Conservation (phyloP, 2,113 vertebrate species). For the Xyrauchen texanus region DNA sequence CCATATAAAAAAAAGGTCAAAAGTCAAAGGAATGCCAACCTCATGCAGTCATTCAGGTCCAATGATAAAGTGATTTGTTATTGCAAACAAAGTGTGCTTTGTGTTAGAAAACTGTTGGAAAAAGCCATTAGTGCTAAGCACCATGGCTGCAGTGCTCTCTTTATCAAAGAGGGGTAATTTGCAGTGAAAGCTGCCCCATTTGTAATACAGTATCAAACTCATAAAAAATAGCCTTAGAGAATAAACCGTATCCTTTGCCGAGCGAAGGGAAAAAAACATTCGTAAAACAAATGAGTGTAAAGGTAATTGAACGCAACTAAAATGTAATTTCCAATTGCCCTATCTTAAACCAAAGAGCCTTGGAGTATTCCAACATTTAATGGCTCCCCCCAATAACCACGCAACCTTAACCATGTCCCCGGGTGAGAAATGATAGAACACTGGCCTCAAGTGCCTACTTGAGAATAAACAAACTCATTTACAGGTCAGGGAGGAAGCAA, state of each 20-base stretch:
- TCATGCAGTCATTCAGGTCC: constrained; percentile 84
- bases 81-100: constrained; percentile 78
- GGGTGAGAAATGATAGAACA: constrained; percentile 64
- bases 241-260: constrained; percentile 53
- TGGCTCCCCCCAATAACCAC: constrained; percentile 69
- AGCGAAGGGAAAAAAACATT: constrained; percentile 57
- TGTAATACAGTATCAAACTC: constrained; percentile 74
- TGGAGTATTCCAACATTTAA: constrained; percentile 71
- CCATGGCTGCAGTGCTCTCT: constrained; percentile 11
- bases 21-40: constrained; percentile 82
- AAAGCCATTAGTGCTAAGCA: constrained; percentile 31
- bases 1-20: constrained; percentile 78
- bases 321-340: constrained; percentile 81
- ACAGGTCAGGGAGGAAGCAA: constrained; percentile 61
- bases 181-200: constrained; percentile 76
- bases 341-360: constrained; percentile 69
- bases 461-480: constrained; percentile 70
- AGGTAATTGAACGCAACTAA: constrained; percentile 80
- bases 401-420: constrained; percentile 56
- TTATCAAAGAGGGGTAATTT: constrained; percentile 66
- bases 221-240: constrained; percentile 67
- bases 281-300: constrained; percentile 76
- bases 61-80: constrained; percentile 93
- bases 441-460: constrained; percentile 51
- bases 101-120: constrained; percentile 77